Evolutionary conservation across 2,113 vertebrate species (phyloP), one percentile per base, ranked within the genome.

Genomic region (Cairina moschata): DNA sequence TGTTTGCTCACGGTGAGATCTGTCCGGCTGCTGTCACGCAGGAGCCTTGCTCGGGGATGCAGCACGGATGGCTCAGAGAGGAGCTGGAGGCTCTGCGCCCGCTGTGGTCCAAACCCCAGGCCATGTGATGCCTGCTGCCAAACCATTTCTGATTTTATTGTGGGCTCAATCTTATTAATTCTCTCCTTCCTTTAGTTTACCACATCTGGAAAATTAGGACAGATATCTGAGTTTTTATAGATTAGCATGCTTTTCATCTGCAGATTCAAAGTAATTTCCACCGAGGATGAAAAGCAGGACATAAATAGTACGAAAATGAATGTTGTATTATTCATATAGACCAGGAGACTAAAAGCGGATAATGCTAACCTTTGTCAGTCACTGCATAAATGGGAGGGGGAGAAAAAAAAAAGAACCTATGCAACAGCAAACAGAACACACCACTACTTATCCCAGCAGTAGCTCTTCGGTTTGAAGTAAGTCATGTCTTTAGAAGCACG

Each of bases 191-290:
- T 90, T 77, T 72, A 72, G 79, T 91, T 88, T 90, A 90, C 94
- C 76, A 91, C 77, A 81, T 84, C 86, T 86, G 60, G 65, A 94
- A 94, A 97, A 96, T 92, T 81, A 74, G 95, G 94, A 81, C 93
- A 88, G 75, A 93, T 90, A 96, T 32, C 59, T 0, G 3, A 91
- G 86, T 91, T 96, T 96, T 93, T 81, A 96, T 56, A 93, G 95
- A 96, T 97, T 96, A 95, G 91, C 84, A 95, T 88, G 65, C 88
- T 95, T 95, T 96, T 95, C 86, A 94, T 96, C 93, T 68, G 80
- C 56, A 90, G 76, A 95, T 93, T 91, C 83, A 86, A 95, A 94
- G 86, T 93, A 72, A 96, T 93, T 96, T 93, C 93, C 88, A 90
- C 60, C 9, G 90, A 95, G 94, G 83, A 95, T 95, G 95, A 96